Base-by-base conservation (phyloP, 1,140 invertebrate genomes). In the Penaeus chinensis region DNA sequence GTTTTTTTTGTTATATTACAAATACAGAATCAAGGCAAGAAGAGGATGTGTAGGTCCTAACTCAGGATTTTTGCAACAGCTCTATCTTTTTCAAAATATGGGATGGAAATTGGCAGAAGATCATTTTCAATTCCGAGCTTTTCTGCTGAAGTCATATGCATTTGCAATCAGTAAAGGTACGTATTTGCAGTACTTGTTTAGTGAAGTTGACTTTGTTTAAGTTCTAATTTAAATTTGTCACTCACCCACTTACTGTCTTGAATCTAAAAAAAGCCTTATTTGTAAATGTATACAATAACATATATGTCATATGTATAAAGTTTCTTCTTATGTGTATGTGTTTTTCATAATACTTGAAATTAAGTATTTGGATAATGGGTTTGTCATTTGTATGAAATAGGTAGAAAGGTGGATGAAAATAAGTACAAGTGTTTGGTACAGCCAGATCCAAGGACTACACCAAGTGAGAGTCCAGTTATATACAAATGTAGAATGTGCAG, bases 21-120 rank as follows among this genome's bases (percentile, higher is more conserved):
- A 63, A 65, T 84, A 37, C 22, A 85, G 84, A 54, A 32, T 85
- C 7, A 85, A 80, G 69, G 47, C 32, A n/a, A 80, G 27, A 80
- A 80, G 84, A 60, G 37, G 65, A 19, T 85, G 77, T 69, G 77
- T 85, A n/a, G 76, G 84, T 32, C 84, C 84, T 8, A 85, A 85
- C n/a, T 80, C 84, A 60, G 84, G 84, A 66, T 85, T 85, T 42
- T 66, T 85, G 63, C 42, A 20, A 16, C 84, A 85, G 42, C 77
- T 85, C n/a, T 60, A 66, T 4, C 27, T 60, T 19, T 85, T 69
- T 63, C 69, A 85, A 77, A 76, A 24, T 42, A 85, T 85, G 84
- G 62, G 63, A 8, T 79, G 63, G 77, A 66, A 27, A 19, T 22
- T 85, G 11, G 37, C n/a, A 13, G 60, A 79, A 24, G 63, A 66